Conservation (phyloP, 2,888 invertebrate genomes). For the Eutolmus rufibarbis region DNA sequence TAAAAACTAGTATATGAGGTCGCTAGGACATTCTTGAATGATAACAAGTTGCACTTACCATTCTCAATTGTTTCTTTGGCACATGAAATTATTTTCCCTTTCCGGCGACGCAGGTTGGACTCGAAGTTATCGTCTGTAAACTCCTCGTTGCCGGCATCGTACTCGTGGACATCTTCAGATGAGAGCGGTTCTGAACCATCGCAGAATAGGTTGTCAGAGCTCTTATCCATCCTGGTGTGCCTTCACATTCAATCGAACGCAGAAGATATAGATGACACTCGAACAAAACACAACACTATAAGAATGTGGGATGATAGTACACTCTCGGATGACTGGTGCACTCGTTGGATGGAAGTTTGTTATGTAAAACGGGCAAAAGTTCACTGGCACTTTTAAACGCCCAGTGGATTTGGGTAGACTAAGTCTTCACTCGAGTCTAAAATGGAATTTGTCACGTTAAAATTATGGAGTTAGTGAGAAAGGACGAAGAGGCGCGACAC, state of each 20-base stretch:
- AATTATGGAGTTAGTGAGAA: not conserved
- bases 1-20: not conserved
- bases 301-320: not conserved
- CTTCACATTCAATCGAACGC: not conserved
- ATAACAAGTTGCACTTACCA: constrained; percentile 52
- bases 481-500: not conserved
- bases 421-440: not conserved
- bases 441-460: not conserved
- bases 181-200: constrained; percentile 56
- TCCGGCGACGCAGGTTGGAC: constrained; percentile 61
- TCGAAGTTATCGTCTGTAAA: constrained; percentile 59
- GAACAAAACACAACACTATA: constrained; percentile 18
- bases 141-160: constrained; percentile 56
- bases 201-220: constrained; percentile 57
- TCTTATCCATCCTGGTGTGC: constrained; percentile 57
- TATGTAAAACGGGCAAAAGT: constrained; percentile 31
- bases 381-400: constrained; percentile 8
- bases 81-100: constrained; percentile 63
- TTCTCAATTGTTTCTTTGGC: constrained; percentile 64
- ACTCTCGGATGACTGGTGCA: not conserved
- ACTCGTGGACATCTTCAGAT: constrained; percentile 58
- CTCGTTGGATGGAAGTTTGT: constrained; percentile 6
- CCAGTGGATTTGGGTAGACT: not conserved
- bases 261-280: not conserved
- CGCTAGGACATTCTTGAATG: not conserved